Percentiles rank a stretch among this genome's conserved stretches.
phyloP scores from a whole-genome alignment of 1,140 invertebrate species.

The Chironomus tepperi region DNA sequence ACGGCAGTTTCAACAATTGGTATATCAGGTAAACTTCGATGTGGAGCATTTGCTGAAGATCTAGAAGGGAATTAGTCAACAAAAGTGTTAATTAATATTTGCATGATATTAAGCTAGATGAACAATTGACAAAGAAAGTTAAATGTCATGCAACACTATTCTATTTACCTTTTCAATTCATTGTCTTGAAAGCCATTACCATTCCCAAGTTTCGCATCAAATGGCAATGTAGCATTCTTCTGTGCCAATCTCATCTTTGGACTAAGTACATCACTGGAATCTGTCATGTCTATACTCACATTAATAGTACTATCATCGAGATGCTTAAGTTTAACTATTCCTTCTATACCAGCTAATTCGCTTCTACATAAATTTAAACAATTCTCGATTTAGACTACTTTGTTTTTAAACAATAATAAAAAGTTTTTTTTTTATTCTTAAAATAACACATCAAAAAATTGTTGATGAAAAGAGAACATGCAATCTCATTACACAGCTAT shows the following conservation, averaged over 20 bases:
- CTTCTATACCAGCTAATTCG: constrained; percentile 45
- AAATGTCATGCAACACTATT: constrained; percentile 5
- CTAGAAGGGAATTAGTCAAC: not conserved
- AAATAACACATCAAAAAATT: constrained; percentile 6
- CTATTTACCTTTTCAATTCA: constrained; percentile 24
- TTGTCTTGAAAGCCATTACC: constrained; percentile 22
- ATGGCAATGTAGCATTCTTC: constrained; percentile 33
- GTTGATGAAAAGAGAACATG: not conserved
- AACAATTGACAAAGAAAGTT: not conserved
- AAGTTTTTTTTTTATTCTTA: not conserved
- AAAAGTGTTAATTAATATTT: constrained; percentile 24
- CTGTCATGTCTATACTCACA: constrained; percentile 32
- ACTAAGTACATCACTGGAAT: constrained; percentile 33
- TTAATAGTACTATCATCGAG: constrained; percentile 45
- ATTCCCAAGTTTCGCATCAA: constrained; percentile 27
- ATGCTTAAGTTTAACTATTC: constrained; percentile 47
- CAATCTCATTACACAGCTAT: not conserved
- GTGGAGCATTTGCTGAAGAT: constrained; percentile 39
- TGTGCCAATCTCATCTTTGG: constrained; percentile 35
- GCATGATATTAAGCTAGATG: constrained; percentile 21
- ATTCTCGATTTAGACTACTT: no score
- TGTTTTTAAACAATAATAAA: constrained; percentile 27
- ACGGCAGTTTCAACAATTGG: constrained; percentile 44
- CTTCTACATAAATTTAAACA: constrained; percentile 37
- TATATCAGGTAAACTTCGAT: constrained; percentile 57